Evolutionary conservation across 2,113 vertebrate species (phyloP).

Genomic region (Phyllostomus discolor): DNA sequence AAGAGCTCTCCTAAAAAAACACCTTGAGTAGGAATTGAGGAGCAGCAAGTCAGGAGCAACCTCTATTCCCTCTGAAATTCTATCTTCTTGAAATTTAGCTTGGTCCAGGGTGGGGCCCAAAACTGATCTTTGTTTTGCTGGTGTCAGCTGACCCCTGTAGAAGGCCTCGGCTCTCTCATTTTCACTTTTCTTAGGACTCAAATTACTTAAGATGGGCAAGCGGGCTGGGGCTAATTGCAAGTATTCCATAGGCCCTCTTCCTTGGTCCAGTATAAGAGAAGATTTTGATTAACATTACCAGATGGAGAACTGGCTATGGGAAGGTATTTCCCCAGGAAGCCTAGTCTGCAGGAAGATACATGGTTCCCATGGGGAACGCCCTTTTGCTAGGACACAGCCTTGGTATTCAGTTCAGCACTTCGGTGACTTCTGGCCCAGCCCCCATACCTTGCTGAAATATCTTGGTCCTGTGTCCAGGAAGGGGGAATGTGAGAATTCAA

Average conservation of each 20-base stretch:
- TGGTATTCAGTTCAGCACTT: slow-evolving; percentile 59
- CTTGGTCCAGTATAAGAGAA: not conserved
- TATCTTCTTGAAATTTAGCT: not conserved
- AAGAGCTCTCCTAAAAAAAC: not conserved
- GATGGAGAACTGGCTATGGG: not conserved
- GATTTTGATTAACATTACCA: not conserved
- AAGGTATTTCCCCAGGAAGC: not conserved
- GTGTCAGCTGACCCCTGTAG: not conserved
- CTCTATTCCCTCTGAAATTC: not conserved
- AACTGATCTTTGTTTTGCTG: not conserved
- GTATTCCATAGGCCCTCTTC: not conserved
- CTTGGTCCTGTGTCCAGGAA: slow-evolving; percentile 51
- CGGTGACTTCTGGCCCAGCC: slow-evolving; percentile 76
- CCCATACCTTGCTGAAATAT: slow-evolving; percentile 68
- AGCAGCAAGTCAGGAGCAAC: not conserved
- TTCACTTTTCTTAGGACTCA: not conserved
- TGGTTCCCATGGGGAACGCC: not conserved
- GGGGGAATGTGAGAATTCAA: not conserved
- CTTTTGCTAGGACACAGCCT: not conserved
- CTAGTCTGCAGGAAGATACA: not conserved
- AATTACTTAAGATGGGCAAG: not conserved
- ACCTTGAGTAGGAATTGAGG: not conserved
- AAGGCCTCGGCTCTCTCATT: not conserved
- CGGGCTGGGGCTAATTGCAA: not conserved
- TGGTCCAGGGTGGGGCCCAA: not conserved